phyloP scores from a whole-genome alignment of 2,888 invertebrate species.

The Aleiodes testaceus region DNA sequence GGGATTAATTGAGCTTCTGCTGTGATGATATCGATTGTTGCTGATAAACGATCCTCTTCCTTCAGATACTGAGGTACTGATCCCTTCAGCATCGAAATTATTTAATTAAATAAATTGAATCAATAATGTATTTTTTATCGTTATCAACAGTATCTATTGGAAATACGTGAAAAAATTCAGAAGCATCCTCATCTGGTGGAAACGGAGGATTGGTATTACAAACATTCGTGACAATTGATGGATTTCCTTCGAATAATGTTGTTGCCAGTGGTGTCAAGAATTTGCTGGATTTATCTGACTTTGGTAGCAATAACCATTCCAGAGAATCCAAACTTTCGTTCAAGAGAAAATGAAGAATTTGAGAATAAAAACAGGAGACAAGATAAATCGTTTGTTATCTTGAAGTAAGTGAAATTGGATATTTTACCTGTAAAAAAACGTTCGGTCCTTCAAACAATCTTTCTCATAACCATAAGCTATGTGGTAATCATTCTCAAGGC shows the following conservation, averaged over 20 bases:
- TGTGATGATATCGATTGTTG: conserved; percentile 81
- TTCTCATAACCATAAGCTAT: conserved; percentile 85
- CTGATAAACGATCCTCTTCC: conserved; percentile 86
- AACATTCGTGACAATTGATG: conserved; percentile 60
- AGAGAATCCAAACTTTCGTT: conserved; percentile 77
- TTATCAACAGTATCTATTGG: neutral
- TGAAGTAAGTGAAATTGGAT: too few species aligned
- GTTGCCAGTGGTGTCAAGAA: conserved; percentile 73
- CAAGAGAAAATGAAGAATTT: neutral
- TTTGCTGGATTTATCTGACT: conserved; percentile 71
- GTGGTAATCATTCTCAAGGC: conserved; percentile 85
- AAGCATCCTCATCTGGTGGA: conserved; percentile 58
- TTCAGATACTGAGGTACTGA: conserved; percentile 76
- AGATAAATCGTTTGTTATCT: too few species aligned
- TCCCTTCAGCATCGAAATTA: conserved; percentile 65
- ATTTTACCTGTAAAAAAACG: conserved; percentile 87
- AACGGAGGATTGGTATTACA: conserved; percentile 74
- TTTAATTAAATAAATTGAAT: neutral
- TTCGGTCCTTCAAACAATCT: conserved; percentile 82
- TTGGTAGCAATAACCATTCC: conserved; percentile 80
- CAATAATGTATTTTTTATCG: neutral
- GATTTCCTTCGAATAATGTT: conserved; percentile 73
- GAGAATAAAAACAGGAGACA: too few species aligned
- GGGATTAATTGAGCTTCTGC: conserved; percentile 86
- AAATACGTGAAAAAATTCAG: conserved; percentile 49